Conservation (phyloP, 37 sponge, comb jelly and placozoan genomes). For the Diacarnus erythraeanus region DNA sequence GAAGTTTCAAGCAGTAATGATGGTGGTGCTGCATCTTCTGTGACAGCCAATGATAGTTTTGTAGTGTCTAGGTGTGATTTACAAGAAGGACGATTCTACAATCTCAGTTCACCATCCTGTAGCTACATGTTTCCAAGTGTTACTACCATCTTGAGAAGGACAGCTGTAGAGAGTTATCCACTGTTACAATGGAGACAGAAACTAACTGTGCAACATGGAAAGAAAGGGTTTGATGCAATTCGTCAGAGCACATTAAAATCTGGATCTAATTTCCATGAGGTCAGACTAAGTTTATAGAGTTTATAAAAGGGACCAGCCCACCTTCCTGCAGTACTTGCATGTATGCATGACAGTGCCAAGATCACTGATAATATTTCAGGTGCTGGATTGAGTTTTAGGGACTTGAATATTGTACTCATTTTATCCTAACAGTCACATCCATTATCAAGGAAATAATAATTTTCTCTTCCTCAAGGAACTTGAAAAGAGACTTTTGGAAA, state of each 20-base stretch:
- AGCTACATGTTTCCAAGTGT: slow-evolving; percentile 51
- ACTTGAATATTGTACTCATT: too few relatives aligned
- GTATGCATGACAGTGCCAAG: too few relatives aligned
- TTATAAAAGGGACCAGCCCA: too few relatives aligned
- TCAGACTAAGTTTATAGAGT: background rate
- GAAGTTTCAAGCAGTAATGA: too few relatives aligned
- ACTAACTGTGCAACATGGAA: slow-evolving; percentile 32
- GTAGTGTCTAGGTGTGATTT: too few relatives aligned
- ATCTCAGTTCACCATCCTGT: background rate
- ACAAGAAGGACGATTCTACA: slow-evolving; percentile 25
- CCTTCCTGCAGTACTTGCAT: too few relatives aligned
- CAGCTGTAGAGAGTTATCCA: slow-evolving; percentile 1
- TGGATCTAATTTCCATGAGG: slow-evolving; percentile 51
- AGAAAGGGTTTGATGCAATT: slow-evolving; percentile 1
- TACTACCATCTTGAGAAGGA: slow-evolving; percentile 45
- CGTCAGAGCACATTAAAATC: background rate
- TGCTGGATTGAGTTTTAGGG: too few relatives aligned
- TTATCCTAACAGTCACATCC: too few relatives aligned
- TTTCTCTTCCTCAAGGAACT: background rate
- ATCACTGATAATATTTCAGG: too few relatives aligned
- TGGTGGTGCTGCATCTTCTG: background rate
- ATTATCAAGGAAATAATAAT: background rate
- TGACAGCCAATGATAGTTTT: background rate
- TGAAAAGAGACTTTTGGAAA: slow-evolving; percentile 1
- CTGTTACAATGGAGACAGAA: slow-evolving; percentile 42